Percentiles rank a stretch among this genome's conserved stretches.
These are phyloP conservation scores for Andrena marginata DNA, from an alignment of 2,888 invertebrate species.

Conservation along the genomic window DNA sequence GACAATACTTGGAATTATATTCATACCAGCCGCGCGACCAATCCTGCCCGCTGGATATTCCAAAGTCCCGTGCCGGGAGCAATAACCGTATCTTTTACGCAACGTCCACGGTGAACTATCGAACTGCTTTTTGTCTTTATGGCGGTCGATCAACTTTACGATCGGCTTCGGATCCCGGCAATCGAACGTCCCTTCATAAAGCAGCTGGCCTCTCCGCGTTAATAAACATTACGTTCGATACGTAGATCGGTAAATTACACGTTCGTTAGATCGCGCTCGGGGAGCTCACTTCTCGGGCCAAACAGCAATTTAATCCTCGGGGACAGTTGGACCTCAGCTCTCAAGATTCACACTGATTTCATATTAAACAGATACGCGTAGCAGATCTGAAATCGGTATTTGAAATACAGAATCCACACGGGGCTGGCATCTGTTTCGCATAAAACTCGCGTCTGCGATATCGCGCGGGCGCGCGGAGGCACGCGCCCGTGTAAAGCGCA, in stretches of 20 bases:
- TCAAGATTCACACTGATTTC: neutral
- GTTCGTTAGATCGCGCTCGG: neutral
- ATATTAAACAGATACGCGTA: neutral
- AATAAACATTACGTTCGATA: slow-evolving; percentile 6
- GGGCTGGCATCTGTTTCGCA: neutral
- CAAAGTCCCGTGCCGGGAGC: slow-evolving; percentile 30
- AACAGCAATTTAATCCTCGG: neutral
- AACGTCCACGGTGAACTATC: slow-evolving; percentile 49
- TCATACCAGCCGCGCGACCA: slow-evolving; percentile 20
- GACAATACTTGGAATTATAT: slow-evolving; percentile 46
- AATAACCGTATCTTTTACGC: slow-evolving; percentile 50
- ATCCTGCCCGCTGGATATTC: slow-evolving; percentile 41
- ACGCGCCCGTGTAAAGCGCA: neutral
- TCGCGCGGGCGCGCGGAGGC: neutral
- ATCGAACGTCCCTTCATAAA: neutral
- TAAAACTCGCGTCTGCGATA: neutral
- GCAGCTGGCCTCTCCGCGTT: neutral
- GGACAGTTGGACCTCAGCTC: neutral
- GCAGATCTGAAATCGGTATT: no score
- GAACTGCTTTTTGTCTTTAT: slow-evolving; percentile 39
- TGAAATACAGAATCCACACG: no score
- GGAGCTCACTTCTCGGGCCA: neutral
- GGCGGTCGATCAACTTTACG: slow-evolving; percentile 37
- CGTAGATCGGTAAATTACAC: neutral
- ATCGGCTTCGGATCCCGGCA: slow-evolving; percentile 15